These are phyloP conservation scores for Conopomorpha cramerella DNA, from an alignment of 1,140 invertebrate genomes.

Conservation along the genomic window DNA sequence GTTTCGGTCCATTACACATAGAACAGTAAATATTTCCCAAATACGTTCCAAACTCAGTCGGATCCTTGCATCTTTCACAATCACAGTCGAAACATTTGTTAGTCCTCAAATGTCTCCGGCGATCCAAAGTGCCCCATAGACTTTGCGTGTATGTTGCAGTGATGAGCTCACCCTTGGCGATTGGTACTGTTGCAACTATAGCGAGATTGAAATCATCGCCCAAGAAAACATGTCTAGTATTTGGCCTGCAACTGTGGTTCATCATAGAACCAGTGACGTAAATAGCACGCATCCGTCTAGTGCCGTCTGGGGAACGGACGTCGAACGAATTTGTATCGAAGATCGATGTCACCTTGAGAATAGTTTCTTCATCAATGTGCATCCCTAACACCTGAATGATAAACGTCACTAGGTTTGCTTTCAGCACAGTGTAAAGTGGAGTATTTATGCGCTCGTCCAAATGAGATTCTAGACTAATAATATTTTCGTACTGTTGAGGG, in stretches of 20 bases:
- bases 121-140: conserved; percentile 66
- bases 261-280: conserved; percentile 66
- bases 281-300: conserved; percentile 61
- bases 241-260: conserved; percentile 68
- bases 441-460: conserved; percentile 63
- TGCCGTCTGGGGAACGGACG: conserved; percentile 47
- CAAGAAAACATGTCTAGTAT: conserved; percentile 65
- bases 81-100: conserved; percentile 70
- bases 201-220: conserved; percentile 60
- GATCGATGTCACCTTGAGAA: conserved; percentile 68
- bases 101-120: conserved; percentile 63
- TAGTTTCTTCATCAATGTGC: conserved; percentile 60
- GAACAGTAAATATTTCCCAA: conserved; percentile 67
- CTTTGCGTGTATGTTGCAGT: conserved; percentile 70
- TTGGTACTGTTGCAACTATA: conserved; percentile 64
- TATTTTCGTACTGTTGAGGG: conserved; percentile 57
- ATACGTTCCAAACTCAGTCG: conserved; percentile 67
- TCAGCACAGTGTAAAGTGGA: conserved; percentile 61
- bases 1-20: conserved; percentile 58
- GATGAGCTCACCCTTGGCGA: conserved; percentile 67
- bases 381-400: conserved; percentile 63
- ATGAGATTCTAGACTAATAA: conserved; percentile 65
- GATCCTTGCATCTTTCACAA: conserved; percentile 66
- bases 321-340: conserved; percentile 72
- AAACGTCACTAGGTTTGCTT: conserved; percentile 65